Percentiles rank a stretch among this genome's conserved stretches.
These are phyloP conservation scores for Ceratina australensis DNA, from an alignment of 1,140 invertebrate genomes.

Conservation along the genomic window DNA sequence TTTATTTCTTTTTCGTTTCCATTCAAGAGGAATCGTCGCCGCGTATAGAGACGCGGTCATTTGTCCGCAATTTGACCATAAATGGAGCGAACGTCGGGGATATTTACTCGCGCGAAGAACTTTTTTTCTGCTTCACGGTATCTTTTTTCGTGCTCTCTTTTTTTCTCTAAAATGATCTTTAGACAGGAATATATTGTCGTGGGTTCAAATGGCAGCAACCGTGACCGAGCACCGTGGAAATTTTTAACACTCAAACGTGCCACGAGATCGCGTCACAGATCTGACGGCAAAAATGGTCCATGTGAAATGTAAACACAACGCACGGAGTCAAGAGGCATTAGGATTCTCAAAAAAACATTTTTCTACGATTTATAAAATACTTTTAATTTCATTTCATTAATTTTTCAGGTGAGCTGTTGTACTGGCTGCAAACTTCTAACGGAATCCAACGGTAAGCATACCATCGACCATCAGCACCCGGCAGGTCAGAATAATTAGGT, in stretches of 20 bases:
- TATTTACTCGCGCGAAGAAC: slow-evolving; percentile 57
- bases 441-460: neutral
- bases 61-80: slow-evolving; percentile 74
- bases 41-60: slow-evolving; percentile 67
- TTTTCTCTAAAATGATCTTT: neutral
- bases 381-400: no score
- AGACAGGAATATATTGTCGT: slow-evolving; percentile 58
- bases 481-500: slow-evolving; percentile 52
- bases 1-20: neutral
- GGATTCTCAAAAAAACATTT: no score
- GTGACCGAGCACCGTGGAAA: slow-evolving; percentile 68
- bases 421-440: no score
- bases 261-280: slow-evolving; percentile 40
- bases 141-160: slow-evolving; percentile 19
- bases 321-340: no score
- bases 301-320: slow-evolving; percentile 21
- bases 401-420: no score
- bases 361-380: no score
- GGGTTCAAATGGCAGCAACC: slow-evolving; percentile 66
- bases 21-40: slow-evolving; percentile 3
- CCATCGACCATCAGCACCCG: neutral
- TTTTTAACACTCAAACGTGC: slow-evolving; percentile 39
- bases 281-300: slow-evolving; percentile 11
- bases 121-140: slow-evolving; percentile 11
- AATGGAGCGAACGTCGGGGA: slow-evolving; percentile 61